Conservation (phyloP, 1,140 invertebrate genomes). For the Pissodes strobi region DNA sequence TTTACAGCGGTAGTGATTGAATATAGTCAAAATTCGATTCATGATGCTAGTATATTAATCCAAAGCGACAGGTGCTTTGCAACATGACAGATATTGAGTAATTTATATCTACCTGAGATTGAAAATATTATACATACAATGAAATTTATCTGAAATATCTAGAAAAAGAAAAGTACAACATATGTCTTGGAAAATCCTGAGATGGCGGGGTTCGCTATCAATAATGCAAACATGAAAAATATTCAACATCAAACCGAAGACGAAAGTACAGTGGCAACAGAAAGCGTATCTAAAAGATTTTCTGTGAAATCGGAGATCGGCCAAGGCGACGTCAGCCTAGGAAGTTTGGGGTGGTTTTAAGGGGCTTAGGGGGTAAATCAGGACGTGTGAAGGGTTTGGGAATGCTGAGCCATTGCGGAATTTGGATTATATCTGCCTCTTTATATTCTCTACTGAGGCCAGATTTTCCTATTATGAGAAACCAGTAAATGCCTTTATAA, state of each 20-base stretch:
- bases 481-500: too few relatives aligned
- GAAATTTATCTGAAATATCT: not conserved
- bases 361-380: constrained; percentile 18
- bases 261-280: not conserved
- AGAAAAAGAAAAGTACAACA: not conserved
- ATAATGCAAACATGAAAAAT: constrained; percentile 21
- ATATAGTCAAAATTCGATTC: too few relatives aligned
- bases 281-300: constrained; percentile 4
- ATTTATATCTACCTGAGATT: too few relatives aligned
- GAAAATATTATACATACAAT: too few relatives aligned
- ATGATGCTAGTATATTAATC: too few relatives aligned
- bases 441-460: too few relatives aligned
- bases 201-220: not conserved
- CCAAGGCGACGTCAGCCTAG: constrained; percentile 12
- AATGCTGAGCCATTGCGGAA: constrained; percentile 10
- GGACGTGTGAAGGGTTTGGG: constrained; percentile 15
- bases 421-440: too few relatives aligned
- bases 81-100: too few relatives aligned
- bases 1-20: too few relatives aligned
- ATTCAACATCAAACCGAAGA: constrained; percentile 10
- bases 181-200: not conserved
- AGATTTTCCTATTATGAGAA: too few relatives aligned
- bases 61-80: too few relatives aligned
- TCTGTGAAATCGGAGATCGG: constrained; percentile 9
- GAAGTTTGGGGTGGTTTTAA: constrained; percentile 14